Percentiles rank a stretch among this genome's conserved stretches.
Evolutionary conservation across 2,888 invertebrate genomes (phyloP).

Genomic region (Nephrotoma flavescens): DNA sequence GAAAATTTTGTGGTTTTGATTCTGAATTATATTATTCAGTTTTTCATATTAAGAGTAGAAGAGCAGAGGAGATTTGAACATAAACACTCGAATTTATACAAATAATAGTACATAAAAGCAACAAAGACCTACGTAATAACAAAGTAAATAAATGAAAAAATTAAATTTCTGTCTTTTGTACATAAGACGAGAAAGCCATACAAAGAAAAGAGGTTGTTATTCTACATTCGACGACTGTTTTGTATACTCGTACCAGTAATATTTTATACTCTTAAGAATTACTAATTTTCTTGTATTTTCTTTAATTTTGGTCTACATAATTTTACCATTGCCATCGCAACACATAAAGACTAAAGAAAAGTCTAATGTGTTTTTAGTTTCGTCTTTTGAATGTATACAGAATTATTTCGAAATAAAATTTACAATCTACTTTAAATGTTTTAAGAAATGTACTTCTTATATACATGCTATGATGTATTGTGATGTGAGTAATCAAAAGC

Average conservation of each 20-base stretch:
- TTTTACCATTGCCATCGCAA: not conserved
- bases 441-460: not conserved
- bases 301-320: not conserved
- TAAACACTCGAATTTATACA: too few species aligned
- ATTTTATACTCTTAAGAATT: not conserved
- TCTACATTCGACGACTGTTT: not conserved
- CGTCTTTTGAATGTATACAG: not conserved
- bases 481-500: not conserved
- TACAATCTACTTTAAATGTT: not conserved
- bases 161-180: not conserved
- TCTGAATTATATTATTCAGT: too few species aligned
- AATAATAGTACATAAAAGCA: not conserved
- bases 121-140: not conserved
- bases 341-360: not conserved
- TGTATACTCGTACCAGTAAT: not conserved
- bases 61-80: too few species aligned
- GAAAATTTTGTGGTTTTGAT: too few species aligned
- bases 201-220: not conserved
- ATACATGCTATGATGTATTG: not conserved
- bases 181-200: not conserved
- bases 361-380: not conserved
- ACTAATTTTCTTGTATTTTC: not conserved
- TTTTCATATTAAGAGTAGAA: too few species aligned
- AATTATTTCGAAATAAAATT: not conserved
- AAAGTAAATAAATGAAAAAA: not conserved